phyloP scores from a whole-genome alignment of 1,140 invertebrate genomes.

The Aphelinus atriplicis region DNA sequence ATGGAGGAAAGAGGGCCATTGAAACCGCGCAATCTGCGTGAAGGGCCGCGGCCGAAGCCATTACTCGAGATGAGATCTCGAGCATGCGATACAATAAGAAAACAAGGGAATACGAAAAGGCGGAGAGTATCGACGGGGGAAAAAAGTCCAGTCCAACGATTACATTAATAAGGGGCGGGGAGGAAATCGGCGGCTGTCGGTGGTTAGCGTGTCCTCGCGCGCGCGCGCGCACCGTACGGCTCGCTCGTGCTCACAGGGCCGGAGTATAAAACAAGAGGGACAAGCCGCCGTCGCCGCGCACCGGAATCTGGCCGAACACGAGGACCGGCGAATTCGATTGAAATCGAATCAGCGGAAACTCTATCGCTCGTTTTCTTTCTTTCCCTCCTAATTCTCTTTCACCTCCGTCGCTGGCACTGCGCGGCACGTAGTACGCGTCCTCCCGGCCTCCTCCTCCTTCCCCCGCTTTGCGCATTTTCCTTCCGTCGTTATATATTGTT shows the following conservation, averaged over 20 bases:
- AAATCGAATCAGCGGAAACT: slow-evolving; percentile 24
- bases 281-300: not conserved
- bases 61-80: no score
- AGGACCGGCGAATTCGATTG: slow-evolving; percentile 19
- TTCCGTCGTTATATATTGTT: slow-evolving; percentile 12
- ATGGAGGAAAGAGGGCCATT: no score
- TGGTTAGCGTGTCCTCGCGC: not conserved
- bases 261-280: slow-evolving; percentile 2
- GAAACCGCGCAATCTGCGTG: no score
- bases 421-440: not conserved
- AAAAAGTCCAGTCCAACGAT: not conserved
- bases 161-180: not conserved
- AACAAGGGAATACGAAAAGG: not conserved
- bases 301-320: not conserved
- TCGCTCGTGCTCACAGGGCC: not conserved
- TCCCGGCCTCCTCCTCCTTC: not conserved
- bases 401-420: not conserved
- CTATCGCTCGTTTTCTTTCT: slow-evolving; percentile 5
- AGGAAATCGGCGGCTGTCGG: not conserved
- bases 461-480: not conserved
- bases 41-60: no score
- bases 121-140: not conserved
- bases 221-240: not conserved
- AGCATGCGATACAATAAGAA: not conserved
- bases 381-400: slow-evolving; percentile 12